phyloP scores from a whole-genome alignment of 2,888 invertebrate species.

The Epinotia ramella region DNA sequence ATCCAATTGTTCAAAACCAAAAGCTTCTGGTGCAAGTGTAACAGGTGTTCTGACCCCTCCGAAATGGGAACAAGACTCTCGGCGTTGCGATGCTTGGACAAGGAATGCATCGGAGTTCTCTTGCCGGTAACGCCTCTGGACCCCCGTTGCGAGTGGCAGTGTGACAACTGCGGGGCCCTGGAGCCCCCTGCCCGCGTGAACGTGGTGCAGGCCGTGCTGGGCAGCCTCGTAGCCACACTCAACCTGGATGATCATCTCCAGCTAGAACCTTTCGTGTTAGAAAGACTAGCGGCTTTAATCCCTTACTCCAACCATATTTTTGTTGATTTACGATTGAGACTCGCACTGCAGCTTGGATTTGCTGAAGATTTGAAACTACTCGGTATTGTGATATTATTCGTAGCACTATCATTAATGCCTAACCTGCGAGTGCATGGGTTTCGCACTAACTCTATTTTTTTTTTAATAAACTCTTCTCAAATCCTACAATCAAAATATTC shows the following conservation, averaged over 20 bases:
- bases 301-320: slow-evolving; percentile 74
- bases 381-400: slow-evolving; percentile 58
- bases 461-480: background rate
- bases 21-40: slow-evolving; percentile 87
- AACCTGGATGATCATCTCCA: slow-evolving; percentile 75
- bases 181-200: slow-evolving; percentile 76
- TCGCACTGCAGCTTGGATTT: slow-evolving; percentile 68
- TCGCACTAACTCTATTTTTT: background rate
- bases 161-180: slow-evolving; percentile 78
- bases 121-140: slow-evolving; percentile 82
- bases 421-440: background rate
- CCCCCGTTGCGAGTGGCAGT: slow-evolving; percentile 81
- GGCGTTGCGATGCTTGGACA: slow-evolving; percentile 82
- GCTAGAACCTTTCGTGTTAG: slow-evolving; percentile 69
- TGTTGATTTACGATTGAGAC: slow-evolving; percentile 69
- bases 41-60: slow-evolving; percentile 86
- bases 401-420: background rate
- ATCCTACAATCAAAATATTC: no score
- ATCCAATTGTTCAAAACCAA: slow-evolving; percentile 87
- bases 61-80: slow-evolving; percentile 86
- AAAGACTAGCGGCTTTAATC: slow-evolving; percentile 68
- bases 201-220: slow-evolving; percentile 77
- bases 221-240: slow-evolving; percentile 81
- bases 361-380: slow-evolving; percentile 61
- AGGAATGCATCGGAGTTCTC: slow-evolving; percentile 81